phyloP scores from a whole-genome alignment of 1,140 invertebrate genomes.

The Apis cerana region DNA sequence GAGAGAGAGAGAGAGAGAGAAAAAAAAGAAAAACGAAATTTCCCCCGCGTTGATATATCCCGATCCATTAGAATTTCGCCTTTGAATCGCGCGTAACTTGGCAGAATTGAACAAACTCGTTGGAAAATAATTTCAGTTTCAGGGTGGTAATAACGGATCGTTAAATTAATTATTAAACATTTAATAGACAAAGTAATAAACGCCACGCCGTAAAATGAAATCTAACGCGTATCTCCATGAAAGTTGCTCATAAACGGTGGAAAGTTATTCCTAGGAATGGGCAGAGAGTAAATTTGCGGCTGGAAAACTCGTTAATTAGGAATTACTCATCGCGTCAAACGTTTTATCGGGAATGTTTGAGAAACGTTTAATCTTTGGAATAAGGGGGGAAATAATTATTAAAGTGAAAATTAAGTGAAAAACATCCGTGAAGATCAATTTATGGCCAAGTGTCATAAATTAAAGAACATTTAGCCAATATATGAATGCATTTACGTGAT shows the following conservation, averaged over 20 bases:
- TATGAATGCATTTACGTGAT: too few relatives aligned
- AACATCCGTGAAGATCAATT: neutral
- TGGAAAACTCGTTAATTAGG: constrained; percentile 3
- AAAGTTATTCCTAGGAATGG: constrained; percentile 8
- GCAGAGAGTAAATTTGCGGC: neutral
- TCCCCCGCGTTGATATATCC: neutral
- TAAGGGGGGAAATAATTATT: neutral
- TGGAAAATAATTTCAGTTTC: neutral
- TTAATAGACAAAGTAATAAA: neutral
- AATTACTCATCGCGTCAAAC: neutral
- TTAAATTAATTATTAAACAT: neutral
- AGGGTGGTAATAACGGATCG: neutral
- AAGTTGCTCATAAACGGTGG: neutral
- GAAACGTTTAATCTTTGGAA: neutral
- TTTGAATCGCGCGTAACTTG: too few relatives aligned
- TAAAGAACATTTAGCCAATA: neutral
- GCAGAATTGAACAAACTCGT: too few relatives aligned
- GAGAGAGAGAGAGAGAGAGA: neutral
- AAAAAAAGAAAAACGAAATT: neutral
- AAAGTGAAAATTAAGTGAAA: neutral
- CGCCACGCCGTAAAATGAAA: neutral
- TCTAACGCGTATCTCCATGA: neutral
- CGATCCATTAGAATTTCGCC: neutral
- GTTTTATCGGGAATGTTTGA: neutral
- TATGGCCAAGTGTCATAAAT: neutral